Base-by-base conservation (phyloP, 2,888 invertebrate genomes). In the Perizoma flavofasciatum region DNA sequence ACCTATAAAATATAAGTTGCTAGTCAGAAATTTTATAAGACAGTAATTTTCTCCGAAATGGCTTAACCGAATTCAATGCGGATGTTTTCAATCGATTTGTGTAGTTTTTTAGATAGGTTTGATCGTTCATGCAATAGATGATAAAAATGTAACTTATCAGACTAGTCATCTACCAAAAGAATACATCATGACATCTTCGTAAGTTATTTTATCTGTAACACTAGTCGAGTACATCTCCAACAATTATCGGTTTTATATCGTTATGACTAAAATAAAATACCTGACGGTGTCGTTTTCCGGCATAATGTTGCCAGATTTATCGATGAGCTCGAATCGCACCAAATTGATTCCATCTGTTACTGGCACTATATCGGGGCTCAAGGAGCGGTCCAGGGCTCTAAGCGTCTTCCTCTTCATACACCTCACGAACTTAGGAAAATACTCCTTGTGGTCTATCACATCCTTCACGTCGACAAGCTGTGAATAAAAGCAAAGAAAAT, bases 271-370 rank as follows among this genome's bases (percentile, higher is more conserved):
- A 22, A 22, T 22, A 22, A 54, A 49, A 46, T 74, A 89, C 91
- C 86, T 87, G 45, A 54, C 11, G 5, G 88, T 87, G 52, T 80
- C 81, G 69, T 89, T 90, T 54, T 86, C 86, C n/a, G 79, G 76
- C 69, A 92, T 66, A 9, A 89, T 72, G 58, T 91, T 88, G 1
- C 92, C 88, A 1, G 88, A 81, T 47, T 78, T 78, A 64, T 91
- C 91, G 8, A 92, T 85, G 22, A 92, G 75, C 63, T 92, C 89
- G 64, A 90, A 93, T 37, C 93, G 88, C 33, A 95, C 93, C 49
- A 96, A 83, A 67, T 94, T 93, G 47, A 96, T 87, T 5, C 95
- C 95, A 45, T 94, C 93, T 11, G 93, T 89, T 8, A 96, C 77
- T 0, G 94, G 93, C 59, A 96, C 95, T 44, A 94, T 83, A 67